These are phyloP conservation scores for Anticlea derivata DNA, from an alignment of 2,888 invertebrate genomes.

Conservation along the genomic window DNA sequence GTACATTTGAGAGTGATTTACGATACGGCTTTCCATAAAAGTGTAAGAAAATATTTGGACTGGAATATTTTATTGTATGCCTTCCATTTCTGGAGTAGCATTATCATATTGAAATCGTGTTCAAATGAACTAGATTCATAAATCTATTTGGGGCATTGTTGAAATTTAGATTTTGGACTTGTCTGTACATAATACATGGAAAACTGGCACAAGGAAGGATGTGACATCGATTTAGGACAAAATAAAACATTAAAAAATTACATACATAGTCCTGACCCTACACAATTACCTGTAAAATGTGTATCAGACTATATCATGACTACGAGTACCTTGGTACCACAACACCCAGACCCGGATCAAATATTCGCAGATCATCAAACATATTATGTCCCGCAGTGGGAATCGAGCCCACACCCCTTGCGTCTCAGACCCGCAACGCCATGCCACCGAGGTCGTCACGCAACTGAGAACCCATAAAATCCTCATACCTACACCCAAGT, in stretches of 20 bases:
- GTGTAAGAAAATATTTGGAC: conserved; percentile 17
- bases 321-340: too few relatives aligned
- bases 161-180: conserved; percentile 9
- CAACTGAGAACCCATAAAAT: too few relatives aligned
- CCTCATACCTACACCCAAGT: too few relatives aligned
- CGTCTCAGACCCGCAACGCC: too few relatives aligned
- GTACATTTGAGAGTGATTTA: conserved; percentile 24
- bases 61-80: conserved; percentile 6
- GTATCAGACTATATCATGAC: too few relatives aligned
- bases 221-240: not conserved
- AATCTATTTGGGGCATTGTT: conserved; percentile 16
- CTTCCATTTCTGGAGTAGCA: conserved; percentile 14
- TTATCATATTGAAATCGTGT: conserved; percentile 20
- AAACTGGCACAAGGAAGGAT: not conserved
- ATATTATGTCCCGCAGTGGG: too few relatives aligned
- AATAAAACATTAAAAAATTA: not conserved
- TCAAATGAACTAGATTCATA: conserved; percentile 21
- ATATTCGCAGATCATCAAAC: too few relatives aligned
- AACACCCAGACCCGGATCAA: too few relatives aligned
- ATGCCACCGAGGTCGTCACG: too few relatives aligned
- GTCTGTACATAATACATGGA: conserved; percentile 12
- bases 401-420: too few relatives aligned
- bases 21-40: conserved; percentile 17
- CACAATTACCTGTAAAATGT: too few relatives aligned
- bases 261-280: too few relatives aligned